Base-by-base conservation (phyloP, 2,113 vertebrate species). In the Aepyceros melampus region DNA sequence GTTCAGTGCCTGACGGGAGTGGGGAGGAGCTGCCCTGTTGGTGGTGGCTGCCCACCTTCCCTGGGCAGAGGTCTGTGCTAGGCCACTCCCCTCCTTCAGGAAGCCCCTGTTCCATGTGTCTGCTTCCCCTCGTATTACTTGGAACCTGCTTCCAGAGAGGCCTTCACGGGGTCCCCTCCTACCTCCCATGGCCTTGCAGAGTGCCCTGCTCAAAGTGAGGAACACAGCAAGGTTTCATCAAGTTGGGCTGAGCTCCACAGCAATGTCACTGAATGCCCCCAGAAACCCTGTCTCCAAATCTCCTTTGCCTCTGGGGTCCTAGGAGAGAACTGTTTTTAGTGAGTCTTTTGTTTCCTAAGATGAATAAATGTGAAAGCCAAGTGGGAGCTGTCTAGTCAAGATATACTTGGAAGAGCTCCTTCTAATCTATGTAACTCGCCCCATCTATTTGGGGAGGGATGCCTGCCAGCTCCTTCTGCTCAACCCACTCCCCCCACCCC, bases 301-400 rank as follows among this genome's bases (percentile, higher is more conserved):
- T 82, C 45, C 86, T 79, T 43, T 89, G 56, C 56, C 58, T 91
- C 51, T 43, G 29, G 64, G 55, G 78, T 43, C 43, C 31, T 71
- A 13, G 14, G 60, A 89, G 81, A 83, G 83, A 91, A 74, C 71
- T 87, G 93, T 89, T 96, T 96, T 98, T 91, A 86, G 92, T 15
- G 53, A 82, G 47, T 62, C 47, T 82, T 96, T 95, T 64, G 53
- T 89, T 96, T 94, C 62, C 92, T 27, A 25, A 91, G 86, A 40
- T 33, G 10, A 64, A 82, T 10, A 23, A 62, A 14, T 36, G 31
- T 47, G 55, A 79, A 84, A 92, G 64, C 85, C 76, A 67, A 29
- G 81, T 74, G 95, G 40, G 76, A 85, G 55, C 83, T 62, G 40
- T 67, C 91, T 81, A 51, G 89, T 95, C 71, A 71, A 23, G 67